These are phyloP conservation scores for Phalacrocorax carbo DNA, from an alignment of 2,113 vertebrate species.

Conservation along the genomic window DNA sequence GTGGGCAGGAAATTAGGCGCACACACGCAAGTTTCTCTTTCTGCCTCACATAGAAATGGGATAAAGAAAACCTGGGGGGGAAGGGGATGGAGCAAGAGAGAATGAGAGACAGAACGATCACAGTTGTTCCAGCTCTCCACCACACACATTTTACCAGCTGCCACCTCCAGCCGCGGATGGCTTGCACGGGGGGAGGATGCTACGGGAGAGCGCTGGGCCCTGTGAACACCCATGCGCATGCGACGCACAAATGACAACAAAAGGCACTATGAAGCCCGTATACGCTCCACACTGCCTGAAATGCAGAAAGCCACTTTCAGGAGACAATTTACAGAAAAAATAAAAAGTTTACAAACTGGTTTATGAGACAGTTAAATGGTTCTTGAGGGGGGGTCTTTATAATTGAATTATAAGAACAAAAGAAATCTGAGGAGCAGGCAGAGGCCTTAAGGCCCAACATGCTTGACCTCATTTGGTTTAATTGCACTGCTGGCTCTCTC, in stretches of 20 bases:
- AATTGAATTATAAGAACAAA: constrained; percentile 67
- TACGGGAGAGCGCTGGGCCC: neutral
- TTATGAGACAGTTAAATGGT: constrained; percentile 47
- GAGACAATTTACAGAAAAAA: constrained; percentile 62
- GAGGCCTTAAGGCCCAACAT: constrained; percentile 43
- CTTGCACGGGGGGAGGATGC: neutral
- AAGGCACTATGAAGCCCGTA: neutral
- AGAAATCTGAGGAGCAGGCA: constrained; percentile 62
- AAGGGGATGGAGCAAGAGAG: neutral
- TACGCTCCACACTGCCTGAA: neutral
- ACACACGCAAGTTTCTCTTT: neutral
- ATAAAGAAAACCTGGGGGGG: neutral
- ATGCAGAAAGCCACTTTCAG: constrained; percentile 21
- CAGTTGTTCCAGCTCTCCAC: neutral
- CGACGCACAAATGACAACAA: neutral
- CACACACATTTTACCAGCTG: neutral
- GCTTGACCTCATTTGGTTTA: constrained; percentile 66
- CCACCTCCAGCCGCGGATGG: neutral
- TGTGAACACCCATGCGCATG: neutral
- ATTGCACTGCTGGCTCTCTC: constrained; percentile 48
- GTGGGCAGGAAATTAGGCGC: constrained; percentile 11
- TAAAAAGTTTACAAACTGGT: constrained; percentile 64
- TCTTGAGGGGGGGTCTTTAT: constrained; percentile 30
- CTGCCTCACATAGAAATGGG: neutral
- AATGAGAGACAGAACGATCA: fast-evolving